phyloP scores from a whole-genome alignment of 1,140 invertebrate species.

The Aphelenchoides fujianensis region DNA sequence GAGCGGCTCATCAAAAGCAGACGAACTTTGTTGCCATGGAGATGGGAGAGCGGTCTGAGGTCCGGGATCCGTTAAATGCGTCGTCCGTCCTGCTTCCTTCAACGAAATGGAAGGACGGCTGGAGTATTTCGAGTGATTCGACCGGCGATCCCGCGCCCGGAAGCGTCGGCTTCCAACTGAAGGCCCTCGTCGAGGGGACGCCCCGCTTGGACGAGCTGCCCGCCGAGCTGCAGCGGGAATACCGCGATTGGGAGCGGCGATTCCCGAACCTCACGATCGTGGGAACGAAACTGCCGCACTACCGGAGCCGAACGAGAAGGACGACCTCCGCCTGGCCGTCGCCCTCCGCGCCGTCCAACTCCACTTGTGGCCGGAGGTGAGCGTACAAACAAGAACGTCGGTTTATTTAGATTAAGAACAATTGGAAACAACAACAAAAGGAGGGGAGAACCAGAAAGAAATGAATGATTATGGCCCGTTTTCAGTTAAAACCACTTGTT shows the following conservation, averaged over 20 bases:
- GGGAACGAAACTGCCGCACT: not conserved
- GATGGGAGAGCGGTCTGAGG: not conserved
- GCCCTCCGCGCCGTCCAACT: not conserved
- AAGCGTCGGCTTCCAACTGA: not conserved
- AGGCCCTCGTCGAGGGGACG: not conserved
- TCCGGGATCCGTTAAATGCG: not conserved
- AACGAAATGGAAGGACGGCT: not conserved
- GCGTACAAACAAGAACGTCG: not conserved
- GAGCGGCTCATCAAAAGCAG: too few species aligned
- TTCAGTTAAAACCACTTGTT: not conserved
- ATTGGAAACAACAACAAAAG: too few species aligned
- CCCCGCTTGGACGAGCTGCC: not conserved
- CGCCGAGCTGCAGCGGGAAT: conserved; percentile 7
- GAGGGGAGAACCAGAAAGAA: too few species aligned
- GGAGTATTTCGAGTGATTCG: conserved; percentile 10
- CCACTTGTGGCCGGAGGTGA: conserved; percentile 4
- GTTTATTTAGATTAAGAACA: not conserved
- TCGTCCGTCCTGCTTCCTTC: not conserved
- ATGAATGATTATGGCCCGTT: too few species aligned
- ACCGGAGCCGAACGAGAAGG: not conserved
- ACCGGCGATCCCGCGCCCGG: not conserved
- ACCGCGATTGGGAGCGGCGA: not conserved
- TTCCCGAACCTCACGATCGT: conserved; percentile 8
- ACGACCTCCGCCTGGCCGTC: not conserved
- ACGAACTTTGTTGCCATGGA: not conserved